phyloP scores from a whole-genome alignment of 2,797 vertebrate genomes.

The Enteromius thamalakanensis region DNA sequence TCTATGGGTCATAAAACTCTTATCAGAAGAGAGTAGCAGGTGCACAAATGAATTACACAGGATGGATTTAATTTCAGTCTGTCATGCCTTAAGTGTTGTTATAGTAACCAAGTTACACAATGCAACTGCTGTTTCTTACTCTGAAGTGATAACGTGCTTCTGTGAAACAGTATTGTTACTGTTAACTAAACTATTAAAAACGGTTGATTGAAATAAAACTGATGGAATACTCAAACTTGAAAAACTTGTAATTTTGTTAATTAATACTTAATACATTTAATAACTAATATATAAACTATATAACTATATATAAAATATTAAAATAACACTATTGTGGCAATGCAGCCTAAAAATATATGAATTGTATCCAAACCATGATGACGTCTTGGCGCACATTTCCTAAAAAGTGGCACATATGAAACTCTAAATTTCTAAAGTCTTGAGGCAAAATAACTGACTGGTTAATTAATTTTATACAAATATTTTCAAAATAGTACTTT shows the following conservation, averaged over 20 bases:
- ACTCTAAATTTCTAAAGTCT: background rate
- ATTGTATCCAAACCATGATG: background rate
- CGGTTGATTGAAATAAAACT: background rate
- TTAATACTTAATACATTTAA: background rate
- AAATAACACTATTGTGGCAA: background rate
- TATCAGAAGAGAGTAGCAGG: constrained; percentile 17
- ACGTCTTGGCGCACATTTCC: background rate
- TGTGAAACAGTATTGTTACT: background rate
- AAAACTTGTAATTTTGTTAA: background rate
- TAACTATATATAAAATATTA: background rate
- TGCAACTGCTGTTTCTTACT: constrained; percentile 29
- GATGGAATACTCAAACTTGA: background rate
- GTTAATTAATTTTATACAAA: background rate
- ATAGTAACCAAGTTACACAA: constrained; percentile 45
- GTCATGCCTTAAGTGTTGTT: constrained; percentile 42
- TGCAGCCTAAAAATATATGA: background rate
- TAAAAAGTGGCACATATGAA: constrained; percentile 1
- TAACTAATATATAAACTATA: background rate
- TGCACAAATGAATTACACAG: constrained; percentile 24
- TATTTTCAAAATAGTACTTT: background rate
- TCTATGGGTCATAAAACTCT: constrained; percentile 14
- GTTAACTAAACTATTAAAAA: background rate
- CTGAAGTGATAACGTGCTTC: background rate
- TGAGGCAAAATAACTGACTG: background rate
- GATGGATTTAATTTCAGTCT: constrained; percentile 16